Base-by-base conservation (phyloP, 2,888 invertebrate species). In the Drosophila helvetica region DNA sequence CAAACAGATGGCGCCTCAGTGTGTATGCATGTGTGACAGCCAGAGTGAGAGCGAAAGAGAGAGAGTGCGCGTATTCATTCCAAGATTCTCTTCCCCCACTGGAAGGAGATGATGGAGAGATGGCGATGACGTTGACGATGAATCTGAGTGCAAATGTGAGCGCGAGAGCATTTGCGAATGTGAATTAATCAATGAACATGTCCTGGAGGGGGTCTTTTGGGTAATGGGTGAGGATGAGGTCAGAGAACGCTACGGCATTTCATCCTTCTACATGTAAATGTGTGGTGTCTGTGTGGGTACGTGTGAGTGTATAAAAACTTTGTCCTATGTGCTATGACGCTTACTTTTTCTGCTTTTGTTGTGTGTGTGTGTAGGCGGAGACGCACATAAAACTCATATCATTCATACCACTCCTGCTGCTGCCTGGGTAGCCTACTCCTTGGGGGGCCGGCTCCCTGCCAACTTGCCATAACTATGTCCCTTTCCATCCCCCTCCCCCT, bases 141-240 rank as follows among this genome's bases (percentile, higher is more conserved):
- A 63, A 66, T 71, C 60, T 66, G 62, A 64, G 74, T 76, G 72
- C 52, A 72, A 72, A 70, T 67, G 66, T 68, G 72, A 72, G 77
- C 72, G 68, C 57, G 66, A 60, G 59, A 62, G 71, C 79, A 69
- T 74, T 77, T 33, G 33, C 33, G 33, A 38, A 38, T 38, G 77
- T 71, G 78, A 80, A 82, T 82, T 86, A 86, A 88, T 87, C 85
- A 88, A 86, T 88, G 86, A 85, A 86, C 74, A 83, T 78, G 70
- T 80, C 82, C 80, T 82, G 74, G 75, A 78, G 80, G 80, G 78
- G 53, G 19, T 18, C 17, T 30, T 30, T 45, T 51, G 8, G 38
- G 64, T 17, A 30, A 9, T 46, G 18, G 2, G 53, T 45, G 30
- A 27, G 59, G 55, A 64, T 70, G 71, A 72, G 65, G 71, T 72